Evolutionary conservation across 2,797 vertebrate genomes (phyloP), one percentile per base, ranked within the genome.

Genomic region (Echiichthys vipera): DNA sequence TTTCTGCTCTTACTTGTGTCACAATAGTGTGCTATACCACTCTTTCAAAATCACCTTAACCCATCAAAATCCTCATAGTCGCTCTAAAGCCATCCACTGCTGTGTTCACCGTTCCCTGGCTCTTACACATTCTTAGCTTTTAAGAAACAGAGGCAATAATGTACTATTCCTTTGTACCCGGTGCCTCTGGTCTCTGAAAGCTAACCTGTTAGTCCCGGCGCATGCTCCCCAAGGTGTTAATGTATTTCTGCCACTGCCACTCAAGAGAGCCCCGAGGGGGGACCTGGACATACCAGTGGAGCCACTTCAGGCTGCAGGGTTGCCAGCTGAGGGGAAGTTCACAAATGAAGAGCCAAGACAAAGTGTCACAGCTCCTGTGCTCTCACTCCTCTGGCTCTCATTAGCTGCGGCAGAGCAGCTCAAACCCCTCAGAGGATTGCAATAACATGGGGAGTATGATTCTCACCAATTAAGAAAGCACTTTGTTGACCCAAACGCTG

Each of bases 331-430:
- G 73, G 71, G 72, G 69, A 84, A 78, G 83, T 88, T 89, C 83
- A 80, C 88, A 93, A 88, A 92, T 90, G 71, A 89, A 85, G 74
- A 89, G 86, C 68, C n/a, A 3, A 50, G 80, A 82, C 72, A 80
- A 83, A 61, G 79, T 64, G 86, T 85, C 83, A 80, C 76, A 77
- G 65, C 8, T 39, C 73, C 77, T 85, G 87, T 88, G 85, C 85
- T 80, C 84, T 53, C 79, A 45, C 65, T 80, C 67, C 81, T 79
- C 70, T 72, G 73, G 66, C 80, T 78, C 90, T 90, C 86, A 88
- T 93, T 92, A 93, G 77, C 89, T 80, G 71, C 7, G 76, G 34
- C 74, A 32, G 13, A 66, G 78, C 81, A 66, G 65, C 80, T 80
- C 61, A 47, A 71, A 83, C 73, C 80, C 87, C 81, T 71, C 29